Evolutionary conservation across 2,113 vertebrate genomes (phyloP).

Genomic region (Plotosus lineatus): DNA sequence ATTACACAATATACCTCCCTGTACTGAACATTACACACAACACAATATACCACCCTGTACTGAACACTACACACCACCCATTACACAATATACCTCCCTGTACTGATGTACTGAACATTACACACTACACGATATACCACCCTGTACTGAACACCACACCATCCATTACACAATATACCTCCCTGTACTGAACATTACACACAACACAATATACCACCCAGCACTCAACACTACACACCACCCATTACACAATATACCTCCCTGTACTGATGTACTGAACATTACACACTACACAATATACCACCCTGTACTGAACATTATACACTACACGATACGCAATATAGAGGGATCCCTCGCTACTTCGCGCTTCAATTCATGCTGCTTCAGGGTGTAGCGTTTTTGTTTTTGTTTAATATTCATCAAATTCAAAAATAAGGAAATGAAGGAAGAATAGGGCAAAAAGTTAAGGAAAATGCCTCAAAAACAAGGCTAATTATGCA

Average conservation of each 20-base stretch:
- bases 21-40: rapidly evolving
- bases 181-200: not conserved
- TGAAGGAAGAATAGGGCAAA: no score
- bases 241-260: not conserved
- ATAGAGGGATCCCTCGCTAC: no score
- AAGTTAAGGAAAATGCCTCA: no score
- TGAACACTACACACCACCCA: not conserved
- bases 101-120: no score
- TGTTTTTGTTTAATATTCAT: no score
- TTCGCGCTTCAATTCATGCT: no score
- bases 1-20: not conserved
- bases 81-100: not conserved
- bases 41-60: not conserved
- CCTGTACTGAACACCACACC: not conserved
- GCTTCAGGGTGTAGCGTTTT: no score
- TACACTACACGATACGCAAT: not conserved
- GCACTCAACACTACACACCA: not conserved
- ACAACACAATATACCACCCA: not conserved
- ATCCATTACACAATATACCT: not conserved
- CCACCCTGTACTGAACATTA: not conserved
- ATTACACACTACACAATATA: not conserved
- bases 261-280: not conserved
- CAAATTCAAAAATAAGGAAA: no score
- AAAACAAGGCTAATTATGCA: no score
- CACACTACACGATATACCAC: not conserved